Percentiles rank a stretch among this genome's conserved stretches.
Evolutionary conservation across 2,888 invertebrate species (phyloP).

Genomic region (Hermaeophaga mercurialis): DNA sequence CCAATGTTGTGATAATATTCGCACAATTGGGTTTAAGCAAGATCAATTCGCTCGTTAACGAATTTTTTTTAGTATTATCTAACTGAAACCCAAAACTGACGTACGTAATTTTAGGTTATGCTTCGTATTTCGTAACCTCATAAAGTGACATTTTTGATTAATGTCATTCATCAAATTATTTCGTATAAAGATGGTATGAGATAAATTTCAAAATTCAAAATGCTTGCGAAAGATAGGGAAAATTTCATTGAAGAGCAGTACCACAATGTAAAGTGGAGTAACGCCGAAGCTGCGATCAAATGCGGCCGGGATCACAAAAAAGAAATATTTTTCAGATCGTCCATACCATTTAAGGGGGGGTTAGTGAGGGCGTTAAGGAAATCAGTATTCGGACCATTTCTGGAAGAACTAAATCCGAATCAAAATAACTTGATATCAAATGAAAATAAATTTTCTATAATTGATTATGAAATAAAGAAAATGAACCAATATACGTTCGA

Average conservation of each 20-base stretch:
- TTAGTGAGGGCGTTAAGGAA: slow-evolving; percentile 28
- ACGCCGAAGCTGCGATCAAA: slow-evolving; percentile 28
- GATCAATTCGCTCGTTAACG: no score
- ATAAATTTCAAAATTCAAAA: not conserved
- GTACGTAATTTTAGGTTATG: no score
- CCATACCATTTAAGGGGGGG: slow-evolving; percentile 26
- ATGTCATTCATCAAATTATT: no score
- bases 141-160: no score
- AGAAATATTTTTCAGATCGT: slow-evolving; percentile 17
- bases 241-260: slow-evolving; percentile 14
- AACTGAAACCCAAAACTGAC: no score
- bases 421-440: slow-evolving; percentile 43
- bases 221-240: not conserved
- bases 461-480: slow-evolving; percentile 41
- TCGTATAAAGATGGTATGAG: no score
- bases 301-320: slow-evolving; percentile 20
- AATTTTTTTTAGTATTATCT: no score
- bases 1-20: no score
- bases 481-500: slow-evolving; percentile 36
- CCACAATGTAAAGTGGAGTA: slow-evolving; percentile 27
- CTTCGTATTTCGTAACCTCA: no score
- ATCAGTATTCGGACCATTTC: slow-evolving; percentile 48
- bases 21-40: no score
- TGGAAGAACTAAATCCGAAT: slow-evolving; percentile 44
- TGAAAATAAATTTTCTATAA: slow-evolving; percentile 46